Conservation (phyloP, 1,140 invertebrate genomes). For the Cydia strobilella region DNA sequence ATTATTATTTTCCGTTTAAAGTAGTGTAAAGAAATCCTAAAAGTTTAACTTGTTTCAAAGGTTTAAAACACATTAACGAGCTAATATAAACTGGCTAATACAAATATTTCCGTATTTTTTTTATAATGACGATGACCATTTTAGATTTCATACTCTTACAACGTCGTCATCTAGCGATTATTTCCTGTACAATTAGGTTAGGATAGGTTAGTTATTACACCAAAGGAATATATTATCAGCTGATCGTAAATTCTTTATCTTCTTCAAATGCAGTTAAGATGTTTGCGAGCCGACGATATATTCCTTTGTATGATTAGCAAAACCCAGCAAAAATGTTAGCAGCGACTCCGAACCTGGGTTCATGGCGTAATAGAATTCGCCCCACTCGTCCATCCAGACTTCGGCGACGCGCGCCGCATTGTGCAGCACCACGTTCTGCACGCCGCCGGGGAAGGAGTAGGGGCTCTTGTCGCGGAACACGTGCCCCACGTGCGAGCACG, state of each 20-base stretch:
- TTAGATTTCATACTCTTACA: too few species aligned
- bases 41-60: too few species aligned
- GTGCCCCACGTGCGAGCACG: constrained; percentile 98
- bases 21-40: too few species aligned
- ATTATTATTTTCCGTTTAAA: too few species aligned
- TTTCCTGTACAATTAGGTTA: too few species aligned
- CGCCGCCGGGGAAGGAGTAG: constrained; percentile 99
- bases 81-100: too few species aligned
- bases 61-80: too few species aligned
- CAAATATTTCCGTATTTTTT: too few species aligned
- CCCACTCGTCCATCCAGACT: constrained; percentile 99
- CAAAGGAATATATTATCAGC: not conserved
- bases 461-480: constrained; percentile 99
- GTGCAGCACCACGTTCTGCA: constrained; percentile 97
- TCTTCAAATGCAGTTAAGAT: not conserved
- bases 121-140: too few species aligned
- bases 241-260: not conserved
- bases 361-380: constrained; percentile 99
- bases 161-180: too few species aligned
- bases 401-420: constrained; percentile 97
- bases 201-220: too few species aligned
- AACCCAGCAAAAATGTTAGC: constrained; percentile 44
- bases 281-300: not conserved
- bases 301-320: constrained; percentile 9
- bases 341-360: constrained; percentile 92